Base-by-base conservation (phyloP, 2,888 invertebrate genomes). In the Tachina grossa region DNA sequence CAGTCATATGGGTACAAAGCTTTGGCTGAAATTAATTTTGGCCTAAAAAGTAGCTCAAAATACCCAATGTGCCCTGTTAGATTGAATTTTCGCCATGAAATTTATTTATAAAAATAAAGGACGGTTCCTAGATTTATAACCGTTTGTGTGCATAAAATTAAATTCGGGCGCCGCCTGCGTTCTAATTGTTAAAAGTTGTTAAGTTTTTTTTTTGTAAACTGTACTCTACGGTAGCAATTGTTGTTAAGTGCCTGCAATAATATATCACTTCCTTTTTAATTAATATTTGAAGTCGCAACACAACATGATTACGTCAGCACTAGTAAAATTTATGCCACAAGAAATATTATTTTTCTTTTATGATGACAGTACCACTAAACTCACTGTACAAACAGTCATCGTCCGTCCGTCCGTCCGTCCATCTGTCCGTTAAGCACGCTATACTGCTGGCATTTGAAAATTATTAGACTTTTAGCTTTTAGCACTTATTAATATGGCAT, bases 311-410 rank as follows among this genome's bases (percentile, higher is more conserved):
- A 49, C 66, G 31, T 66, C 69, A 55, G 45, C 55, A 55, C 19
- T 1, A 43, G 19, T 55, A 22, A 45, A 57, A 72, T n/a, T 22
- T 11, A 45, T 22, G 31, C 13, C 16, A 39, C 6, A 3, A 31
- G 41, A 49, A 61, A 41, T 41, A 31, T 31, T 31, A 31, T 65
- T 63, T 19, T n/a, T 11, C 16, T 43, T 31, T 43, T 61, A 19
- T 45, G 45, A 45, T 65, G 65, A 76, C 75, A 76, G 16, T 55
- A 65, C 31, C n/a, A 76, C 47, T 8, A 2, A 49, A 59, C 41
- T 76, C 13, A 19, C 19, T 57, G 45, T 16, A 39, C 57, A 31
- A 31, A 31, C 31, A 31, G 6, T 31, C 31, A 1, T 31, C 31
- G 31, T 31, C 31, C 31, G 31, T 31, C 31, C 31, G 4, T 31